Base-by-base conservation (phyloP, 2,113 vertebrate species). In the Melanerpes aurifrons region DNA sequence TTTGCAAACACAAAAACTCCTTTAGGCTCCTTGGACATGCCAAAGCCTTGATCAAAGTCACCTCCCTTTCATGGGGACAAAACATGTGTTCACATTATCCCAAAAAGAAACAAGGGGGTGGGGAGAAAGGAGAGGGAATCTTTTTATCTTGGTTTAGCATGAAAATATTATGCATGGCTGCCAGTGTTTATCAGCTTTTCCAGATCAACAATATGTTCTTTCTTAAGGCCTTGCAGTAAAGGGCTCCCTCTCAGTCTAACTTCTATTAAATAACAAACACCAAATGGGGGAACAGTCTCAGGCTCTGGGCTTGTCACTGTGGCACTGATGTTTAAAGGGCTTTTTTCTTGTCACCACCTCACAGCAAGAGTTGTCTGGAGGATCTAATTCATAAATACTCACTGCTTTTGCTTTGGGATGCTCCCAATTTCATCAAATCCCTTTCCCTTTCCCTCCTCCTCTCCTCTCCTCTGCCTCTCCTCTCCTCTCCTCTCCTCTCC, bases 131-230 rank as follows among this genome's bases (percentile, higher is more conserved):
- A 48, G 47, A 92, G 84, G 82, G 72, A 81, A 94, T 72, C 69
- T 93, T 95, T 97, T 90, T 94, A 84, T 94, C 73, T 92, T 87
- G 82, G 68, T 89, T 94, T 87, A 93, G 80, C 43, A 86, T 91
- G 87, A 90, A 96, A 96, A 95, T 89, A 93, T 83, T 72, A 83
- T 79, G 86, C 90, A 48, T 62, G 91, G 83, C 56, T 92, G 81
- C 91, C 93, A 94, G 86, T 96, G 91, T 96, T 96, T 95, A 96
- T 97, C 90, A 7, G 68, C 86, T 92, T 93, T 95, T 93, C 73
- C 92, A 95, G 69, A 95, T 89, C 96, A 96, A 96, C 94, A 95
- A 80, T 94, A n/a, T 96, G 84, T 96, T 95, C 93, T 93, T 96
- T 95, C 95, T 96, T 91, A 96, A 88, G 85, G 80, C n/a, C 45